Evolutionary conservation across 2,797 vertebrate genomes (phyloP).

Genomic region (Diceros bicornis): DNA sequence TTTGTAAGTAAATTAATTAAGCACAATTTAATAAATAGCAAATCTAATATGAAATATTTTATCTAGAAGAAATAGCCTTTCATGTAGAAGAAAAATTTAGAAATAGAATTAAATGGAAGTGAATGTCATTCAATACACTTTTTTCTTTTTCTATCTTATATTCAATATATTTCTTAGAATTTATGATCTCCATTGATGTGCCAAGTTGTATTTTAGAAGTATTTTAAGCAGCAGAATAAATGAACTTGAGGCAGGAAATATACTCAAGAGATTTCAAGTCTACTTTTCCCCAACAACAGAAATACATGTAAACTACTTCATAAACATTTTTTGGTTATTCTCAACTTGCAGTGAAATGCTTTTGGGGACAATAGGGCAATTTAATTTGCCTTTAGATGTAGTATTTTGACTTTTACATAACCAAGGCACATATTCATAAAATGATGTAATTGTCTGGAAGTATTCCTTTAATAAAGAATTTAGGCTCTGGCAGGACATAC

Average conservation of each 20-base stretch:
- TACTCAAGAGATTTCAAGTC: background rate
- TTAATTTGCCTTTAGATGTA: slow-evolving; percentile 2
- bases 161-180: background rate
- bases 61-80: background rate
- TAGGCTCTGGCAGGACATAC: background rate
- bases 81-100: background rate
- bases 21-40: slow-evolving; percentile 55
- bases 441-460: slow-evolving; percentile 66
- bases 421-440: background rate
- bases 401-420: slow-evolving; percentile 47
- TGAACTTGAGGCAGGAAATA: background rate
- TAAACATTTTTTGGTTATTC: background rate
- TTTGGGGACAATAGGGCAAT: background rate
- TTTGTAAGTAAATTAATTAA: slow-evolving; percentile 5
- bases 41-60: background rate
- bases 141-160: background rate
- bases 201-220: slow-evolving; percentile 15
- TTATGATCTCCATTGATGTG: background rate
- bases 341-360: background rate
- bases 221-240: background rate
- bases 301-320: background rate
- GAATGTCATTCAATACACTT: background rate
- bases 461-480: slow-evolving; percentile 35
- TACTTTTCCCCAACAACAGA: background rate
- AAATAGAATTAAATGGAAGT: background rate